phyloP scores from a whole-genome alignment of 2,797 vertebrate genomes.

The Tachyglossus aculeatus region DNA sequence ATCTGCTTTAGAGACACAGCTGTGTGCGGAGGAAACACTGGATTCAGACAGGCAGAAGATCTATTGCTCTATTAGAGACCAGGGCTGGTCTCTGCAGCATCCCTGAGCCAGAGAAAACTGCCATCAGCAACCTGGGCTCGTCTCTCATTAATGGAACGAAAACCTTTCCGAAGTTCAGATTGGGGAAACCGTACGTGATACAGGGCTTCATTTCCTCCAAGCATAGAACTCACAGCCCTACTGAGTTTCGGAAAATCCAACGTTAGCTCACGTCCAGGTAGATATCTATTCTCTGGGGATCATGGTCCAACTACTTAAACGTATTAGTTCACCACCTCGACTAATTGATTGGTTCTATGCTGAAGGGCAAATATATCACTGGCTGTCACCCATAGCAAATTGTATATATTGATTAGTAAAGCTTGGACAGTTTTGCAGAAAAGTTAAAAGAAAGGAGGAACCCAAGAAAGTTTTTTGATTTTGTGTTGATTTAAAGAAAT shows the following conservation, averaged over 20 bases:
- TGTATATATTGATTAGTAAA: background rate
- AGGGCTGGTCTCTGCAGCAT: background rate
- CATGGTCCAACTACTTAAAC: background rate
- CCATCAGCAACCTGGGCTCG: background rate
- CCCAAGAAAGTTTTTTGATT: background rate
- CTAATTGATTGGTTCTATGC: background rate
- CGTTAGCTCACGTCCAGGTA: background rate
- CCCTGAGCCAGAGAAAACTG: constrained; percentile 21
- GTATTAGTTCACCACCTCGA: background rate
- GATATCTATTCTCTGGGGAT: background rate
- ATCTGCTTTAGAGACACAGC: constrained; percentile 57
- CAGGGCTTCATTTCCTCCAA: background rate
- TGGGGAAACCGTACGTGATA: background rate
- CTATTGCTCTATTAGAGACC: background rate
- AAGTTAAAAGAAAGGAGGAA: background rate
- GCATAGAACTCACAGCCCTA: background rate
- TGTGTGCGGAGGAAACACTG: constrained; percentile 22
- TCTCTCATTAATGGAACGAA: constrained; percentile 18
- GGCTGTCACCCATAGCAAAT: background rate
- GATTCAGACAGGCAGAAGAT: constrained; percentile 46
- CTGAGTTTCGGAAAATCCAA: background rate
- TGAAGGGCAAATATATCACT: background rate
- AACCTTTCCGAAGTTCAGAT: background rate
- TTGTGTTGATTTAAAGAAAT: background rate
- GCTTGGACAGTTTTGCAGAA: background rate